phyloP scores from a whole-genome alignment of 2,797 vertebrate genomes.

The Gallinago solitaria region DNA sequence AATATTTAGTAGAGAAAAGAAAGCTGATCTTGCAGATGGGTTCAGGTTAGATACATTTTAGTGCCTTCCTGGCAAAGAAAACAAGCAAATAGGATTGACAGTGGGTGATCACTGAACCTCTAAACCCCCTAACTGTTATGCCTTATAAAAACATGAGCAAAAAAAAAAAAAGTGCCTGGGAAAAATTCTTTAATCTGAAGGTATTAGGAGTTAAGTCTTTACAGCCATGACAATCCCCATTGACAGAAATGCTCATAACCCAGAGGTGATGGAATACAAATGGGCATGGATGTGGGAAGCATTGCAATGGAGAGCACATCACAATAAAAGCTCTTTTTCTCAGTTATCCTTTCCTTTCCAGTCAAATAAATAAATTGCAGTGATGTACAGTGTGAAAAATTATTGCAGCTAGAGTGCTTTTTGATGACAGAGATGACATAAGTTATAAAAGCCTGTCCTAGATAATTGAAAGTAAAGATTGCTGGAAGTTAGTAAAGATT shows the following conservation, averaged over 20 bases:
- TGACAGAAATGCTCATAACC: conserved; percentile 38
- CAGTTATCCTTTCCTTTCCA: conserved; percentile 24
- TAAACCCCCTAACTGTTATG: neutral
- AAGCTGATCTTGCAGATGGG: neutral
- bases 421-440: conserved; percentile 17
- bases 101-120: neutral
- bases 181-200: conserved; percentile 50
- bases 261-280: conserved; percentile 39
- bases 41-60: neutral
- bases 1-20: neutral
- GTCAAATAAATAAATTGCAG: conserved; percentile 50
- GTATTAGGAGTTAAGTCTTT: conserved; percentile 54
- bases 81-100: conserved; percentile 14
- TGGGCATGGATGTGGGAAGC: conserved; percentile 19
- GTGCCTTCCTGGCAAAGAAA: neutral
- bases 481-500: conserved; percentile 12
- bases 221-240: conserved; percentile 12
- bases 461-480: conserved; percentile 31
- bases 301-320: conserved; percentile 3
- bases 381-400: conserved; percentile 44
- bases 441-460: conserved; percentile 22
- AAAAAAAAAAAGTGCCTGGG: neutral
- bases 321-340: conserved; percentile 36
- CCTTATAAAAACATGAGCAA: neutral
- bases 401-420: conserved; percentile 33